Base-by-base conservation (phyloP, 2,113 vertebrate genomes). In the Micronisus gabar region DNA sequence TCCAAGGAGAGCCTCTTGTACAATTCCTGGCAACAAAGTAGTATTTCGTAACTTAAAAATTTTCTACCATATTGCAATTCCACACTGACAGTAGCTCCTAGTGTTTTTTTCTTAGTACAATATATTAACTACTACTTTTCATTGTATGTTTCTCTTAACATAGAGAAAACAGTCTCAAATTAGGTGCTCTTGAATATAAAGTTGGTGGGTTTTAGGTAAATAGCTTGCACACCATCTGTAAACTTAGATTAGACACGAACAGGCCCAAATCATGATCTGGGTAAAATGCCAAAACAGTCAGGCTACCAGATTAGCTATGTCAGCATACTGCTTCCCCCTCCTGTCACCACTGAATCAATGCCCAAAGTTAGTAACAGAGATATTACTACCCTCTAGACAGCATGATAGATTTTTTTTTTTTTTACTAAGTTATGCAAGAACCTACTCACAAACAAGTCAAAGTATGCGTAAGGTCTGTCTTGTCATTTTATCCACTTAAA, bases 251-350 rank as follows among this genome's bases (percentile, higher is more conserved):
- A 78, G 45, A 86, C 53, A 59, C 1, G 13, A 91, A 92, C 48
- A 93, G 43, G 48, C 61, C 63, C 61, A 76, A 80, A 90, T 72
- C 72, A 52, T 68, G 34, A 79, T 58, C 52, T 65, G 72, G 59
- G 78, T 84, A 4, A 93, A 80, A 18, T 34, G 73, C 91, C 93
- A 87, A 10, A 88, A 81, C 62, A 93, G 48, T 38, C 62, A 87
- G 66, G 71, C 81, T 79, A 91, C 26, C 76, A 81, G 81, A 95
- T 61, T 3, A 91, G 89, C 81, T 62, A 32, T 32, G 81, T 93
- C 95, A 95, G 94, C 78, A 82, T 21, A 76, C 71, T 80, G 81
- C 86, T 87, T 89, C 68, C 79, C 76, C 32, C 88, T 95, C 58
- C 86, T 90, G 76, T 72, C 86, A 87, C 62, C 67, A 70, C 48